Conservation (phyloP, 2,888 invertebrate genomes). For the Cryptocheilus praepositus region DNA sequence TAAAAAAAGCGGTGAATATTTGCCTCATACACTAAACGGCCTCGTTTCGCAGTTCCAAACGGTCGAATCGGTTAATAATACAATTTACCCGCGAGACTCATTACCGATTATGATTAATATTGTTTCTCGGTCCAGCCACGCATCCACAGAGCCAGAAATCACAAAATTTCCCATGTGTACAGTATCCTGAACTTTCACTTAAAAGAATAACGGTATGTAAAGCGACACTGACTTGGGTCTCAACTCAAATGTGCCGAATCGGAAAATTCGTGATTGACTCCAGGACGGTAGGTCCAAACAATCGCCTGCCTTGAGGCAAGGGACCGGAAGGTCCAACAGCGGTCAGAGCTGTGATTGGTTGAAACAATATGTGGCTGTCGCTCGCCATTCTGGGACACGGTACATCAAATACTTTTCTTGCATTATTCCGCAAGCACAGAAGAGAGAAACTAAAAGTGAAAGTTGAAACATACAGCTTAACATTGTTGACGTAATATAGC, state of each 20-base stretch:
- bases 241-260: neutral
- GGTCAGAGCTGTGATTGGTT: conserved; percentile 75
- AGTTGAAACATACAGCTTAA: too few relatives aligned
- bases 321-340: conserved; percentile 75
- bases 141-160: conserved; percentile 64
- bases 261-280: conserved; percentile 54
- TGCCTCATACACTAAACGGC: conserved; percentile 2
- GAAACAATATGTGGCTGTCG: conserved; percentile 73
- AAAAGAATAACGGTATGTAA: too few relatives aligned
- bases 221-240: too few relatives aligned
- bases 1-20: neutral
- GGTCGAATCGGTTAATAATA: conserved; percentile 65
- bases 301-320: conserved; percentile 75
- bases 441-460: conserved; percentile 1
- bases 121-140: conserved; percentile 75
- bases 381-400: conserved; percentile 60
- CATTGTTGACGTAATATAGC: neutral
- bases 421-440: neutral
- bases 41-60: conserved; percentile 60
- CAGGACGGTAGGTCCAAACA: conserved; percentile 75
- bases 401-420: conserved; percentile 10
- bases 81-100: conserved; percentile 60
- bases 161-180: conserved; percentile 32
- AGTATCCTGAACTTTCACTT: too few relatives aligned
- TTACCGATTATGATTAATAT: conserved; percentile 67